phyloP scores from a whole-genome alignment of 2,888 invertebrate species.

The Pristionchus japonicus region DNA sequence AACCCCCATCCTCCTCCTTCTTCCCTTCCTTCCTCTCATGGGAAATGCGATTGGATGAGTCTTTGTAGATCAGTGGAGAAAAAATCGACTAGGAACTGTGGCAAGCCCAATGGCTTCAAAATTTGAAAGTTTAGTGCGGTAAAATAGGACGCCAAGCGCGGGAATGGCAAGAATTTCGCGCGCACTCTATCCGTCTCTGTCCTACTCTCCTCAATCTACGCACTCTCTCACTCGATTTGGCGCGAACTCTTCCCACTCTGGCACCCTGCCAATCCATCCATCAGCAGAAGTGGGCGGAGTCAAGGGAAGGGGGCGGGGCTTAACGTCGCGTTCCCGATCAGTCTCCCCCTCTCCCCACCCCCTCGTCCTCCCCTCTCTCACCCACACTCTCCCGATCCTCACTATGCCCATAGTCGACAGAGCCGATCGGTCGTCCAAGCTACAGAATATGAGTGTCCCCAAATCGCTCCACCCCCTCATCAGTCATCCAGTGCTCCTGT shows the following conservation, averaged over 20 bases:
- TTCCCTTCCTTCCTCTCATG: background rate
- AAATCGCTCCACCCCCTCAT: background rate
- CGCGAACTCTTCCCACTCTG: background rate
- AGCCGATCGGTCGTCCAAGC: constrained; percentile 21
- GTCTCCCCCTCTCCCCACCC: background rate
- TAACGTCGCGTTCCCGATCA: background rate
- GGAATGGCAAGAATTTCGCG: background rate
- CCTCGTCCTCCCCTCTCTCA: background rate
- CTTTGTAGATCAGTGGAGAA: too few species aligned
- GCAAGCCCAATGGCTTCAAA: background rate
- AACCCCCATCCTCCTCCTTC: constrained; percentile 8
- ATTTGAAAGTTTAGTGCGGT: background rate
- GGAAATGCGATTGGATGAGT: background rate
- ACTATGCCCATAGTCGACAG: constrained; percentile 18
- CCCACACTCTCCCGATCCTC: constrained; percentile 1
- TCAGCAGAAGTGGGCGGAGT: constrained; percentile 18
- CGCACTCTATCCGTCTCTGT: background rate
- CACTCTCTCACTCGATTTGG: constrained; percentile 24
- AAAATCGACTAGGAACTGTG: background rate
- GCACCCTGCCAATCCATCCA: constrained; percentile 13
- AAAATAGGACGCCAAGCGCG: background rate
- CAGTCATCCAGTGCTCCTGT: background rate
- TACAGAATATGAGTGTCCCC: background rate
- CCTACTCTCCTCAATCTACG: background rate
- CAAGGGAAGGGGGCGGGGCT: background rate